These are phyloP conservation scores for Ctena decussata DNA, from an alignment of 2,888 invertebrate genomes.

Conservation along the genomic window DNA sequence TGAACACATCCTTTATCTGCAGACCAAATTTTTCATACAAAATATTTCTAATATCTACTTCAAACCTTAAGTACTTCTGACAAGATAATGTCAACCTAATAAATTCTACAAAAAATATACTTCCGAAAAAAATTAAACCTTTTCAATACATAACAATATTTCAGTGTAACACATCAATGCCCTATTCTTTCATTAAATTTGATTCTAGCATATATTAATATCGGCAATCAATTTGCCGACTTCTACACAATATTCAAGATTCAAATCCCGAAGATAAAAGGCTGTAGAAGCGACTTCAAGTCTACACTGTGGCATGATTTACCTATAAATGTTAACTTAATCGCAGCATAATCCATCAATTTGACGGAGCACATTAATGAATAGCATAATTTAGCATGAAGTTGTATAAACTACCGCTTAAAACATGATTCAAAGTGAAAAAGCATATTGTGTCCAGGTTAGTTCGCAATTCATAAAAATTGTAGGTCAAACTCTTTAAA, in stretches of 20 bases:
- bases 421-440: too few species aligned
- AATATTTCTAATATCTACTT: too few species aligned
- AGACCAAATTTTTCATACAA: too few species aligned
- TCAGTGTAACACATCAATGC: neutral
- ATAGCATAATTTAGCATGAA: neutral
- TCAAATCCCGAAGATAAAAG: neutral
- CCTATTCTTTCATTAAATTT: conserved; percentile 12
- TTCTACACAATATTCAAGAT: neutral
- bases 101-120: neutral
- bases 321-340: conserved; percentile 2
- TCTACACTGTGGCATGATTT: neutral
- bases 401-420: neutral
- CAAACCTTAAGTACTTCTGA: too few species aligned
- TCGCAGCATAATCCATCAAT: neutral
- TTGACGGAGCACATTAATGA: neutral
- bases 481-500: too few species aligned
- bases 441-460: too few species aligned
- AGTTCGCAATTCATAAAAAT: too few species aligned
- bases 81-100: too few species aligned
- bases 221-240: neutral
- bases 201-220: conserved; percentile 4
- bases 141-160: neutral
- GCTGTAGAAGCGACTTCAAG: neutral
- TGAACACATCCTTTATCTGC: too few species aligned
- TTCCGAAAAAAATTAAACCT: neutral